Percentiles rank a stretch among this genome's conserved stretches.
Conservation (phyloP, 2,888 invertebrate genomes). For the Agrotis ipsilon region DNA sequence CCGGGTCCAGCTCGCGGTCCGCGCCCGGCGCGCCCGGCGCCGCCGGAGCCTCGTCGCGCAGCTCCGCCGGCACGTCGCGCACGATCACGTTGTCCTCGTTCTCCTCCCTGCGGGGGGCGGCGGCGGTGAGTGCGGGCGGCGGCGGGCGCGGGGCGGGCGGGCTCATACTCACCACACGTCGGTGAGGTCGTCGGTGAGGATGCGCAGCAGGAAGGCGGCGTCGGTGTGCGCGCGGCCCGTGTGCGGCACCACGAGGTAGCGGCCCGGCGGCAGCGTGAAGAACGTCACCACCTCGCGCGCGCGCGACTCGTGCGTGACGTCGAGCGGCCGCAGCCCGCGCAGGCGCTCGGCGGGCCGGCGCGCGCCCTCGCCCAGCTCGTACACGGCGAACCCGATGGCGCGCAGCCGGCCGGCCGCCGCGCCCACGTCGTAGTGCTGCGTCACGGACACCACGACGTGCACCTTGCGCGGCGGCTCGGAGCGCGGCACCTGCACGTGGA, state of each 20-base stretch:
- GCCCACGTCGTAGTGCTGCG: constrained; percentile 92
- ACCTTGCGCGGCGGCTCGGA: too few species aligned
- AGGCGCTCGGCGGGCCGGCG: constrained; percentile 60
- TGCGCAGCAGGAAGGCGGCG: constrained; percentile 93
- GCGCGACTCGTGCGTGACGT: constrained; percentile 92
- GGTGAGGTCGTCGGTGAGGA: constrained; percentile 94
- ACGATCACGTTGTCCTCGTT: constrained; percentile 94
- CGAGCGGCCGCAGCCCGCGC: constrained; percentile 88
- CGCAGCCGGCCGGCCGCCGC: constrained; percentile 83
- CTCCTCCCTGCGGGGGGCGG: constrained; percentile 91
- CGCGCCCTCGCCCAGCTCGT: constrained; percentile 90
- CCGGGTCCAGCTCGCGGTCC: constrained; percentile 61
- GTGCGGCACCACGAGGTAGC: constrained; percentile 94
- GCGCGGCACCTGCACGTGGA: constrained; percentile 93
- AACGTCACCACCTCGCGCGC: constrained; percentile 92
- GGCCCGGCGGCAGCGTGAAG: constrained; percentile 94
- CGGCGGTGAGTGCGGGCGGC: neutral
- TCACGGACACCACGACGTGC: constrained; percentile 94
- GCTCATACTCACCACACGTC: constrained; percentile 92
- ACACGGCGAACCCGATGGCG: constrained; percentile 94
- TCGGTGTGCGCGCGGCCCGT: constrained; percentile 93
- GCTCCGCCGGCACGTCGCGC: constrained; percentile 68
- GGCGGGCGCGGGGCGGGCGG: neutral
- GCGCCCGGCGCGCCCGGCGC: constrained; percentile 16
- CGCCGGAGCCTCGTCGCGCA: constrained; percentile 30